phyloP scores from a whole-genome alignment of 1,140 invertebrate genomes.

The Phenacoccus solenopsis region DNA sequence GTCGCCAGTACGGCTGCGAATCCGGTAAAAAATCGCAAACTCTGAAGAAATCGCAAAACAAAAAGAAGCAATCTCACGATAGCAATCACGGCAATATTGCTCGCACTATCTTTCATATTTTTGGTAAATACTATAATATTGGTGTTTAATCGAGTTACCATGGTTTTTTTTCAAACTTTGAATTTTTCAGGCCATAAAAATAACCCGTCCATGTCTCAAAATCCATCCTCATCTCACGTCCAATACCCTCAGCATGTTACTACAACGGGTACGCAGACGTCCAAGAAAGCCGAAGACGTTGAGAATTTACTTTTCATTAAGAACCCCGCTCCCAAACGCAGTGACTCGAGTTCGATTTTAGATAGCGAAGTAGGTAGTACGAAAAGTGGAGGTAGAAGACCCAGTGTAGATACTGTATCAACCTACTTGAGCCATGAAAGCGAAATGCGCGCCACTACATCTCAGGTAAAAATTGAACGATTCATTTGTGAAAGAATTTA shows the following conservation, averaged over 20 bases:
- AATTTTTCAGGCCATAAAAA: neutral
- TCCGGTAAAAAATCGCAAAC: neutral
- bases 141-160: neutral
- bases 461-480: too few species aligned
- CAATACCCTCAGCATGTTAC: neutral
- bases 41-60: neutral
- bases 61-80: neutral
- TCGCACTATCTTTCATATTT: slow-evolving; percentile 23
- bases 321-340: neutral
- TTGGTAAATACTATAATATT: slow-evolving; percentile 19
- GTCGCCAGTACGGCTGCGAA: neutral
- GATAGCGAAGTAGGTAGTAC: slow-evolving; percentile 35
- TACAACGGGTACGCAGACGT: neutral
- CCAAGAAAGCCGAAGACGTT: neutral
- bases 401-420: slow-evolving; percentile 72
- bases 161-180: neutral
- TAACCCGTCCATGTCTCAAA: neutral
- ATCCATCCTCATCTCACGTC: neutral
- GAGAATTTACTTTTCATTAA: neutral
- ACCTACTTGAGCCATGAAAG: slow-evolving; percentile 77
- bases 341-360: neutral
- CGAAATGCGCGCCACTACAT: slow-evolving; percentile 33
- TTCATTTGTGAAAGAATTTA: neutral
- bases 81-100: slow-evolving; percentile 19
- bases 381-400: slow-evolving; percentile 54